These are phyloP conservation scores for Calcarius lapponicus DNA, from an alignment of 2,797 vertebrate genomes.

Conservation along the genomic window DNA sequence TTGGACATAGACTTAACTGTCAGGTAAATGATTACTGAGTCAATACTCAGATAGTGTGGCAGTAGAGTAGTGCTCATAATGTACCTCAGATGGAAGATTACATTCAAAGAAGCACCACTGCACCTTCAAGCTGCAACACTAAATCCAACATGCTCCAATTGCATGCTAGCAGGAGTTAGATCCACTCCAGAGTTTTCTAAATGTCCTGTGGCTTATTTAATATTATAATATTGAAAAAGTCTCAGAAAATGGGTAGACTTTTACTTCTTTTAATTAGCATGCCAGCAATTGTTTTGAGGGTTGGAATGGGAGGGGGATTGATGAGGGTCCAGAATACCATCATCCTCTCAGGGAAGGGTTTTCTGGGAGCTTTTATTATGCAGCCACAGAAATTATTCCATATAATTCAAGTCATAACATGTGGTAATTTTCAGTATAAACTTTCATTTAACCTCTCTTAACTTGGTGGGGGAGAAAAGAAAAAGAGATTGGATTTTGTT, in stretches of 20 bases:
- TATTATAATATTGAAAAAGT: not conserved
- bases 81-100: not conserved
- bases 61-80: not conserved
- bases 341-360: not conserved
- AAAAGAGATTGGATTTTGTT: not conserved
- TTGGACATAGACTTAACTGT: not conserved
- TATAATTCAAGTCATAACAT: slow-evolving; percentile 19
- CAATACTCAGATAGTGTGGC: not conserved
- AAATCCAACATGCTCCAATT: not conserved
- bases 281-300: not conserved
- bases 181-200: not conserved
- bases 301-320: not conserved
- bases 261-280: not conserved
- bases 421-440: not conserved
- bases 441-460: not conserved
- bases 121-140: not conserved
- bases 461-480: not conserved
- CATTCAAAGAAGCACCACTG: not conserved
- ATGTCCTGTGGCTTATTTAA: not conserved
- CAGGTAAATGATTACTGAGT: not conserved
- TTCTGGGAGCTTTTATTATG: slow-evolving; percentile 21
- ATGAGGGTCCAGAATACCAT: not conserved
- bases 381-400: not conserved
- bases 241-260: not conserved
- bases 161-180: not conserved